Evolutionary conservation across 2,113 vertebrate genomes (phyloP).

Genomic region (Ellobius talpinus): DNA sequence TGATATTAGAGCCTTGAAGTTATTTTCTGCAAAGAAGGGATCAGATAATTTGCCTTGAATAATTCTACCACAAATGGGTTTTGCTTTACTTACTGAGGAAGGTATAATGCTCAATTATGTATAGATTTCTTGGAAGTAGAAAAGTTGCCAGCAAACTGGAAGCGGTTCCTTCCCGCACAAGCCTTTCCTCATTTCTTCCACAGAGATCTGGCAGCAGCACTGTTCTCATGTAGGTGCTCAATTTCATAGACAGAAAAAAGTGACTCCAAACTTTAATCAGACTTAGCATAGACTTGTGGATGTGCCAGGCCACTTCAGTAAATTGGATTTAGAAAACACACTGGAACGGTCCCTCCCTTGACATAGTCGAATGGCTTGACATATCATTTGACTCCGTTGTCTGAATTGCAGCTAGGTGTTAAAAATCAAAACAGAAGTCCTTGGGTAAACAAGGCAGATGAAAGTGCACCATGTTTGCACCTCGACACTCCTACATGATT

Average conservation of each 20-base stretch:
- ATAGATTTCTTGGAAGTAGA: not conserved
- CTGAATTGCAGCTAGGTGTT: not conserved
- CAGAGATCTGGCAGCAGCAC: not conserved
- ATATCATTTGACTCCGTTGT: not conserved
- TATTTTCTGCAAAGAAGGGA: constrained; percentile 42
- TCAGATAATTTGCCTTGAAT: not conserved
- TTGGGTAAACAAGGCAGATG: constrained; percentile 5
- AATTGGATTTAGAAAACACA: not conserved
- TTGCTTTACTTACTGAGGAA: constrained; percentile 3
- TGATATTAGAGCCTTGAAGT: not conserved
- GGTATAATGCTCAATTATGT: not conserved
- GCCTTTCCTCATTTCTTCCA: not conserved
- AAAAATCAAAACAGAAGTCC: not conserved
- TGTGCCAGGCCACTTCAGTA: not conserved
- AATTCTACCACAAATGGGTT: constrained; percentile 5
- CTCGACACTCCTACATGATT: not conserved
- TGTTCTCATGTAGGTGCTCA: not conserved
- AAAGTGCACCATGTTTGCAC: not conserved
- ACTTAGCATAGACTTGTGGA: not conserved
- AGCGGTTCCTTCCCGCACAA: not conserved
- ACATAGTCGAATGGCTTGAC: not conserved
- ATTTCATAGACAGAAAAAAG: not conserved
- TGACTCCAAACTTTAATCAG: not conserved
- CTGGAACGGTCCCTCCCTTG: not conserved
- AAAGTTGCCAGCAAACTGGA: not conserved